A percentile compares a stretch with the other conserved stretches of the same genome.
These are phyloP conservation scores for Aurelia aurita DNA, from an alignment of 30 jellyfish, hydroid and myxozoan species.

Conservation along the genomic window DNA sequence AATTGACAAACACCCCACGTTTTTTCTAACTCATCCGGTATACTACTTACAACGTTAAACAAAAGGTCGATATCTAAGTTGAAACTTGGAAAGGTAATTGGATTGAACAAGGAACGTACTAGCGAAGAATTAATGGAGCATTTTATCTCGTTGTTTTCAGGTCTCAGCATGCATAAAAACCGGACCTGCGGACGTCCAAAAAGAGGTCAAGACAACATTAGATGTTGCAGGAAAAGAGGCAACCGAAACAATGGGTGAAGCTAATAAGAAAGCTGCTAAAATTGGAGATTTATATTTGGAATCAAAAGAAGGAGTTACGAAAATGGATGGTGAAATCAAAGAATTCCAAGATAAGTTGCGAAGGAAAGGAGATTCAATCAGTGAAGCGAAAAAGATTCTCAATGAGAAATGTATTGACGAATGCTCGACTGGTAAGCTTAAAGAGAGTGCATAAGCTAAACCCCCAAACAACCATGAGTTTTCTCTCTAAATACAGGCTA, in stretches of 20 bases:
- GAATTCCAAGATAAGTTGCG: conserved; percentile 56
- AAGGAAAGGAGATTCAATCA: conserved; percentile 40
- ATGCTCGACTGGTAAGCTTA: conserved; percentile 59
- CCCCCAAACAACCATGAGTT: too few relatives aligned
- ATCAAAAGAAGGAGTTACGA: conserved; percentile 62
- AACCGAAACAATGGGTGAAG: conserved; percentile 49
- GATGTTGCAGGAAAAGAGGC: conserved; percentile 58
- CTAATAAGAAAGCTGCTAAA: conserved; percentile 42
- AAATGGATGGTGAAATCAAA: conserved; percentile 58
- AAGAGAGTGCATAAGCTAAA: too few relatives aligned
- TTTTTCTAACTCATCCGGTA: too few relatives aligned
- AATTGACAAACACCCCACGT: too few relatives aligned
- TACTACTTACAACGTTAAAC: too few relatives aligned
- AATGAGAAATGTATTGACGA: conserved; percentile 65
- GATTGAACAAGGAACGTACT: too few relatives aligned
- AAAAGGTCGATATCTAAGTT: too few relatives aligned
- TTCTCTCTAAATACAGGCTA: too few relatives aligned
- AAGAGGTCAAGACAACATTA: conserved; percentile 38
- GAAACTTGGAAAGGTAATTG: too few relatives aligned
- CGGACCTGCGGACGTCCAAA: conserved; percentile 55
- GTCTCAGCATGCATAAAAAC: conserved; percentile 66
- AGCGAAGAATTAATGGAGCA: too few relatives aligned
- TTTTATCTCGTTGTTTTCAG: background rate
- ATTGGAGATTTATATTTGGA: conserved; percentile 54
- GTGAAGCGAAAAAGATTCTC: conserved; percentile 52